A percentile compares a stretch with the other conserved stretches of the same genome.
Evolutionary conservation across 2,113 vertebrate species (phyloP).

Genomic region (Ardeotis arabs): DNA sequence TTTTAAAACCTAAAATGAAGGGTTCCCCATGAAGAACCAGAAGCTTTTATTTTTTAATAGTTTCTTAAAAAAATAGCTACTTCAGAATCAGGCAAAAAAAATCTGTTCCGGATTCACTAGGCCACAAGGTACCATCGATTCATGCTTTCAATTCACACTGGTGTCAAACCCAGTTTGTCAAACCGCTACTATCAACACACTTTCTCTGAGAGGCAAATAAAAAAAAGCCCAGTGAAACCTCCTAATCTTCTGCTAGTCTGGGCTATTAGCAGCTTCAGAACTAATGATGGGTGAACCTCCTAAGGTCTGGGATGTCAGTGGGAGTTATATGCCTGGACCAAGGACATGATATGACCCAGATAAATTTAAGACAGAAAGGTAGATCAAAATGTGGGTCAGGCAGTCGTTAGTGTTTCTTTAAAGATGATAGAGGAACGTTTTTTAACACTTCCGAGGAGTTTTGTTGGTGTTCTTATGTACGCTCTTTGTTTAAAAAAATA

Average conservation of each 20-base stretch:
- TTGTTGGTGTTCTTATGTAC: constrained; percentile 64
- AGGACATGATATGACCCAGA: constrained; percentile 1
- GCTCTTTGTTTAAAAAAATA: constrained; percentile 74
- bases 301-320: constrained; percentile 43
- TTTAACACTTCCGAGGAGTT: constrained; percentile 70
- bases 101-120: neutral
- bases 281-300: constrained; percentile 55
- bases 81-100: neutral
- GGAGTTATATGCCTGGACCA: constrained; percentile 2
- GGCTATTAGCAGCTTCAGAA: constrained; percentile 7
- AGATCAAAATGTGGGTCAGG: constrained; percentile 60
- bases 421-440: constrained; percentile 51
- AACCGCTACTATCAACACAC: neutral
- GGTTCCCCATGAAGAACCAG: neutral
- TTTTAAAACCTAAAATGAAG: neutral
- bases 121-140: neutral
- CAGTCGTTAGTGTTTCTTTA: constrained; percentile 20
- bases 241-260: neutral
- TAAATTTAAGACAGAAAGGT: constrained; percentile 36
- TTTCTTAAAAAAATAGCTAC: neutral
- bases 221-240: neutral
- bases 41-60: neutral
- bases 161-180: constrained; percentile 53
- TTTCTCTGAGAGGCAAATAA: neutral
- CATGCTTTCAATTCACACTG: neutral